Base-by-base conservation (phyloP, 2,888 invertebrate genomes). In the Limnephilus marmoratus region DNA sequence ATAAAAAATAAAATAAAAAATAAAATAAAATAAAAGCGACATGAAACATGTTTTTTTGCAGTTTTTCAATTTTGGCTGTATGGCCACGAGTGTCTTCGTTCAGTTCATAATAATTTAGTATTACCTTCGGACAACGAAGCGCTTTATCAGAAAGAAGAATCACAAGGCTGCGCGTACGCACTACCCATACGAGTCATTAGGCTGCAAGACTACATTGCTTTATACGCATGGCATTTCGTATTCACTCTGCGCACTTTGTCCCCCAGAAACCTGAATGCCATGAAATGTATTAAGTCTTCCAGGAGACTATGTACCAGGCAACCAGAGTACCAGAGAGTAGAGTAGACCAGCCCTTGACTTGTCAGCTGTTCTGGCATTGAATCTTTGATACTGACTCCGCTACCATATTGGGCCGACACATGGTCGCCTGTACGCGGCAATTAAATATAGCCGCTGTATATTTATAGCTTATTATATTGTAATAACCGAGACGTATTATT, bases 361-460 rank as follows among this genome's bases (percentile, higher is more conserved):
- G 88, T 24, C 88, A 5, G 88, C 29, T 31, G 9, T 80, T 88
- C 88, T 31, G 88, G 88, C 68, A 68, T 68, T 53, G 88, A 68
- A 34, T 80, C 68, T 37, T 29, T 34, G 68, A 37, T 88, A 29
- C 88, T 68, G 68, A 88, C 88, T 34, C 29, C 80, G 18, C 37
- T 68, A 24, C 88, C 88, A 88, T 88, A 88, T 88, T 68, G 24
- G 88, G 88, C 80, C 68, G 15, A 18, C 68, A 34, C 68, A 80
- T 68, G 88, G 31, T 18, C 68, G 24, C 53, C 41, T 29, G 88
- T 37, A 80, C 24, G 68, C 18, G 9, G 31, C 34, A 80, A 88
- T 88, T 29, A 34, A 68, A 68, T 68, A 68, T n/a, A 68, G 9
- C 24, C 68, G 5, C 68, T 24, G 68, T 68, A 68, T 68, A 68